Evolutionary conservation across 1,140 invertebrate species (phyloP).

Genomic region (Scaptodrosophila lebanonensis): DNA sequence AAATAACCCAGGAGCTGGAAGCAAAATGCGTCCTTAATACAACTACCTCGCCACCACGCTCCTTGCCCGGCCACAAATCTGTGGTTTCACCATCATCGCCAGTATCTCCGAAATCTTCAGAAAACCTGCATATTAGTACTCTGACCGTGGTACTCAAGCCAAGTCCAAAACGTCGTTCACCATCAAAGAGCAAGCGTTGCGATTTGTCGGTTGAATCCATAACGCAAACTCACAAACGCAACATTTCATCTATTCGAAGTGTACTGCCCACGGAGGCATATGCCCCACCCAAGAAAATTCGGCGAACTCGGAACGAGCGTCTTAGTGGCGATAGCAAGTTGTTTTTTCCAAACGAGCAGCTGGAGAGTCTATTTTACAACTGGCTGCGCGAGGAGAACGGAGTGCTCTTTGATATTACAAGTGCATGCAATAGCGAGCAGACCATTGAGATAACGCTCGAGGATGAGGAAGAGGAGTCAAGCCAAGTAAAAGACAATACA

Average conservation of each 20-base stretch:
- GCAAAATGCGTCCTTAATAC: slow-evolving; percentile 46
- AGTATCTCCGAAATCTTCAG: neutral
- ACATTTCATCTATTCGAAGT: slow-evolving; percentile 50
- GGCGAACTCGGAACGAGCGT: slow-evolving; percentile 56
- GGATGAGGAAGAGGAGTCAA: slow-evolving; percentile 6
- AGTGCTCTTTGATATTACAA: slow-evolving; percentile 59
- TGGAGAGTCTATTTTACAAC: slow-evolving; percentile 63
- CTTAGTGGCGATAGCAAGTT: slow-evolving; percentile 29
- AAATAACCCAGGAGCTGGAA: slow-evolving; percentile 58
- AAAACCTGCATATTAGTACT: slow-evolving; percentile 51
- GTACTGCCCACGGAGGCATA: slow-evolving; percentile 54
- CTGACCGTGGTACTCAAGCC: slow-evolving; percentile 64
- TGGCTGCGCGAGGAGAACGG: slow-evolving; percentile 65
- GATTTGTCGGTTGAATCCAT: too few species aligned
- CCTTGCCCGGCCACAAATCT: neutral
- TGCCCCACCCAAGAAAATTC: slow-evolving; percentile 70
- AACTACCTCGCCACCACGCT: slow-evolving; percentile 1
- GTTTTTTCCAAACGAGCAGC: slow-evolving; percentile 63
- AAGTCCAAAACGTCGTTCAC: slow-evolving; percentile 29
- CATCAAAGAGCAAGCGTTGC: neutral
- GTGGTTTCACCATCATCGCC: neutral
- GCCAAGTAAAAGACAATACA: slow-evolving; percentile 10
- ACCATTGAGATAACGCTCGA: slow-evolving; percentile 51
- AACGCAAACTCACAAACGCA: slow-evolving; percentile 39
- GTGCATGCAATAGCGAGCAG: slow-evolving; percentile 26